A percentile compares a stretch with the other conserved stretches of the same genome.
These are phyloP conservation scores for Nasonia giraulti DNA, from an alignment of 1,140 invertebrate genomes.

Conservation along the genomic window DNA sequence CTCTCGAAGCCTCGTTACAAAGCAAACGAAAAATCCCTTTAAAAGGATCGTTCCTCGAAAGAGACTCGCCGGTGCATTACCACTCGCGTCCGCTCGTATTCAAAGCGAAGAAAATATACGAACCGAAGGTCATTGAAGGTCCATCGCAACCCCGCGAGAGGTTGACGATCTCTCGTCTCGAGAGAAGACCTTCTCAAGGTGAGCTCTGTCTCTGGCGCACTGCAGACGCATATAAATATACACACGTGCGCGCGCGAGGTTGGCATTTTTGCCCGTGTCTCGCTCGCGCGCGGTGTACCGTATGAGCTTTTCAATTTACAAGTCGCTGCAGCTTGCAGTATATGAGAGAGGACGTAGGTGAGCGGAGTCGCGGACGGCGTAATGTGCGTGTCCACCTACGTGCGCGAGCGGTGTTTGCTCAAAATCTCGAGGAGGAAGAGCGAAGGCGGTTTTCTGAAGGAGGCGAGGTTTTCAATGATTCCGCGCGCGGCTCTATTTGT, in stretches of 20 bases:
- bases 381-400: constrained; percentile 43
- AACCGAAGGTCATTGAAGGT: constrained; percentile 44
- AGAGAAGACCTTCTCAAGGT: constrained; percentile 63
- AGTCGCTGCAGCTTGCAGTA: background rate
- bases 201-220: constrained; percentile 17
- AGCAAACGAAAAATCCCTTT: constrained; percentile 26
- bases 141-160: background rate
- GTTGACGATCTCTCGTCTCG: constrained; percentile 51
- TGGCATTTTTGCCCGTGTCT: background rate
- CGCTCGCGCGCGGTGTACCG: background rate
- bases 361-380: background rate
- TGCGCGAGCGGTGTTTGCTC: constrained; percentile 56
- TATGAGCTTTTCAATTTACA: constrained; percentile 19
- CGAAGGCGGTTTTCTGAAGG: background rate
- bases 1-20: constrained; percentile 1
- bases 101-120: background rate
- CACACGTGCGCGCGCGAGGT: background rate
- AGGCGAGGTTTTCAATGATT: background rate
- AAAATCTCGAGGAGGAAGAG: constrained; percentile 58
- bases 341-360: background rate
- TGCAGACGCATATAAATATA: too few species aligned
- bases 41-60: constrained; percentile 35
- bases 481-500: background rate
- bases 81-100: background rate
- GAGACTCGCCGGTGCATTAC: background rate